Base-by-base conservation (phyloP, 2,797 vertebrate species). In the Pangasius larnaudii region DNA sequence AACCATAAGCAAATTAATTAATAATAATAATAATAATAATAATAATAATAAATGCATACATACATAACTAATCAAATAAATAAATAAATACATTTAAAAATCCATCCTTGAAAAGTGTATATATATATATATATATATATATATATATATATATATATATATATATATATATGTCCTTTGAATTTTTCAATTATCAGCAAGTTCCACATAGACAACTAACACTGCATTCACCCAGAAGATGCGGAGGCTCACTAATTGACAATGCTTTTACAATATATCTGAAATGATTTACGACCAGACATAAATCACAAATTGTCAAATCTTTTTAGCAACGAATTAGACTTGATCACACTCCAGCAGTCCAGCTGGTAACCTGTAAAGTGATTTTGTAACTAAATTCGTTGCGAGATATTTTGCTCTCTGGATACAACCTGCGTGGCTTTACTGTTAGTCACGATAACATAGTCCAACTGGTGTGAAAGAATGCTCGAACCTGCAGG, bases 231-330 rank as follows among this genome's bases (percentile, higher is more conserved):
- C 14, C 56, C 59, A 49, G 63, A 24, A 77, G 49, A 56, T 49
- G 22, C 24, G 42, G 36, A 71, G 30, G 14, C 11, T 56, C 49
- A 77, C 46, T 71, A 82, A 86, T 56, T 87, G 49, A 85, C 74
- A 39, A 63, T 49, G 46, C 11, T 83, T 69, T 65, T 51, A 67
- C 19, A 59, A 79, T 59, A 51, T 65, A 81, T 78, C 9, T 22
- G 46, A 56, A 72, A 80, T 82, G 79, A 82, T 82, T 86, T 61
- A 88, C 18, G 85, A 90, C 85, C 46, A 39, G 78, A 39, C 80
- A 86, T 65, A 69, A 86, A 84, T 49, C 80, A 84, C 84, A 87
- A 67, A 85, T 78, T 71, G 86, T 85, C 75, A 87, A 84, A 86
- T 86, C 51, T 30, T 74, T 87, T 88, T 85, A 59, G 61, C 36